Evolutionary conservation across 2,113 vertebrate species (phyloP).

Genomic region (Oxyura jamaicensis): DNA sequence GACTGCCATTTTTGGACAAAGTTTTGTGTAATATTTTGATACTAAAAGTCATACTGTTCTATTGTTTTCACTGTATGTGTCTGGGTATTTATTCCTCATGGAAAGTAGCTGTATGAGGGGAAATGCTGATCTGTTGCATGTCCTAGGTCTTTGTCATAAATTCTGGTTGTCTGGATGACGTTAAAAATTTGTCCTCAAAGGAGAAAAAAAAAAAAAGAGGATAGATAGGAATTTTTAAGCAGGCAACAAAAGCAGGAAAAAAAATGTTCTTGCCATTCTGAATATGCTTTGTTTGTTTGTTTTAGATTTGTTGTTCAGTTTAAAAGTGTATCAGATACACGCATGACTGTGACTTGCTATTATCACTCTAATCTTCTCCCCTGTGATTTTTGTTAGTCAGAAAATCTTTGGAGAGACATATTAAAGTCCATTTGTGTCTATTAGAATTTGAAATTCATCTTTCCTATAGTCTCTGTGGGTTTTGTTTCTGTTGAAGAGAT

Average conservation of each 20-base stretch:
- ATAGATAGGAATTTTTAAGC: background rate
- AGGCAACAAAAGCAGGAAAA: background rate
- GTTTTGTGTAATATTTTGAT: background rate
- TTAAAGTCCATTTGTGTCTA: slow-evolving; percentile 57
- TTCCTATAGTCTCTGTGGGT: slow-evolving; percentile 29
- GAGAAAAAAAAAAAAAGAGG: background rate
- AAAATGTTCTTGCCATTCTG: background rate
- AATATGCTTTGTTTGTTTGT: background rate
- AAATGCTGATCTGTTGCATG: background rate
- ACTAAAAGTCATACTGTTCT: background rate
- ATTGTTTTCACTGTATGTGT: background rate
- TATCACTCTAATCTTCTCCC: slow-evolving; percentile 33
- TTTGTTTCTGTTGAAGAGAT: slow-evolving; percentile 18
- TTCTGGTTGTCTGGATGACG: background rate
- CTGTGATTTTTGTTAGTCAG: background rate
- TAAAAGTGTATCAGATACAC: slow-evolving; percentile 28
- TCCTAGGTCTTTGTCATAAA: background rate
- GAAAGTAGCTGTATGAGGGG: background rate
- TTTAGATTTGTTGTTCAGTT: slow-evolving; percentile 45
- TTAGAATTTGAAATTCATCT: slow-evolving; percentile 61
- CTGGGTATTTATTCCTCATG: background rate
- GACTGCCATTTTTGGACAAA: background rate
- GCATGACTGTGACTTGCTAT: slow-evolving; percentile 20
- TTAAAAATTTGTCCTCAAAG: background rate
- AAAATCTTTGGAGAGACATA: slow-evolving; percentile 38